phyloP scores from a whole-genome alignment of 1,140 invertebrate species.

The Prorops nasuta region DNA sequence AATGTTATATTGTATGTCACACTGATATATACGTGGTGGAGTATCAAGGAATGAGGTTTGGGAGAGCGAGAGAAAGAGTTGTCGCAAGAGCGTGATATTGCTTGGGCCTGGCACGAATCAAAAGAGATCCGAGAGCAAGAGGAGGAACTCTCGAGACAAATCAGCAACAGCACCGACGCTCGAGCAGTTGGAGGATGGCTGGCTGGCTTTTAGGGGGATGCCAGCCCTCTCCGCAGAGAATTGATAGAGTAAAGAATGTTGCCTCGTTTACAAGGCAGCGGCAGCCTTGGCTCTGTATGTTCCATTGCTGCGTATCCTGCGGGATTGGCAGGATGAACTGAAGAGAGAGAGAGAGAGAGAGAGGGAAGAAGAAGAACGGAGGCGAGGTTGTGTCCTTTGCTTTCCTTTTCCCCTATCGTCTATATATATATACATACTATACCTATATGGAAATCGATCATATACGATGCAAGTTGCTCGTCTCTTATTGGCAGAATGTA shows the following conservation, averaged over 20 bases:
- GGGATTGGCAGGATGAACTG: constrained; percentile 14
- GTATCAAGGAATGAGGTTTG: too few relatives aligned
- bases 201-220: too few relatives aligned
- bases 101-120: too few relatives aligned
- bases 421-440: too few relatives aligned
- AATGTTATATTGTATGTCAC: too few relatives aligned
- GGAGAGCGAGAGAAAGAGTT: too few relatives aligned
- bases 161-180: constrained; percentile 22
- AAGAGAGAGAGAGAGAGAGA: constrained; percentile 15
- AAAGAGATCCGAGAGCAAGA: too few relatives aligned
- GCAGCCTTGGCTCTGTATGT: constrained; percentile 26
- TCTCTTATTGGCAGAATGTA: constrained; percentile 45
- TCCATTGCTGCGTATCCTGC: constrained; percentile 27
- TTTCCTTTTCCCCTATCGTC: too few relatives aligned
- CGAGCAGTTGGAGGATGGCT: constrained; percentile 19
- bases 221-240: too few relatives aligned
- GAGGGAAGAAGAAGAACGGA: neutral
- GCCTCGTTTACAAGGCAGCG: constrained; percentile 11
- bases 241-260: constrained; percentile 45
- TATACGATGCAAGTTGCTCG: constrained; percentile 49
- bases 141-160: constrained; percentile 20
- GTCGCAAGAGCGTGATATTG: too few relatives aligned
- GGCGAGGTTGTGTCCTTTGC: too few relatives aligned
- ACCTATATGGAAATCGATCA: constrained; percentile 46
- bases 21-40: too few relatives aligned